Percentiles rank a stretch among this genome's conserved stretches.
Conservation (phyloP, 2,888 invertebrate genomes). For the Rhabditoides inermis region DNA sequence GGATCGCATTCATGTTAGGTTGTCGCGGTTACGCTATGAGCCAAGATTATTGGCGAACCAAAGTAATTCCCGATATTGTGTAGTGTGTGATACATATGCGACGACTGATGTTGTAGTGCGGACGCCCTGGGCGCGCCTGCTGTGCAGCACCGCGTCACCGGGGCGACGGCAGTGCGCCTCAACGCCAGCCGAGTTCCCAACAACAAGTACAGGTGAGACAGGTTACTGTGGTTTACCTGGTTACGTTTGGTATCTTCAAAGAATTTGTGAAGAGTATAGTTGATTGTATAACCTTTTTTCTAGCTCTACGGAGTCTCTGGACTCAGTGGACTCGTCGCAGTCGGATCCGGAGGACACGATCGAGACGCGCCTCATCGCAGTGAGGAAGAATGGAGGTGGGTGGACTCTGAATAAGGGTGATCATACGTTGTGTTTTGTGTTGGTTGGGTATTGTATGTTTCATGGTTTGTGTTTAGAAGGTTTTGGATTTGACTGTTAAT, state of each 20-base stretch:
- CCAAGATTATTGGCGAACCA: too few relatives aligned
- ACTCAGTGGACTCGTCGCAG: constrained; percentile 29
- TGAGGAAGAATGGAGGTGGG: neutral
- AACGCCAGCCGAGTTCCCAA: constrained; percentile 19
- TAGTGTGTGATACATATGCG: too few relatives aligned
- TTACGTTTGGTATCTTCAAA: neutral
- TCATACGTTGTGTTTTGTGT: neutral
- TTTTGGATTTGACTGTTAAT: too few relatives aligned
- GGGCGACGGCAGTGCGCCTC: constrained; percentile 40
- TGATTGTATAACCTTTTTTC: too few relatives aligned
- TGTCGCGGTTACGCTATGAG: too few relatives aligned
- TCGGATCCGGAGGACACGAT: constrained; percentile 42
- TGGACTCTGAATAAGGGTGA: neutral
- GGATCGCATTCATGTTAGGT: too few relatives aligned
- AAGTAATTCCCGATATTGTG: too few relatives aligned
- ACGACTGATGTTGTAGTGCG: too few relatives aligned
- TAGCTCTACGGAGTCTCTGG: constrained; percentile 30
- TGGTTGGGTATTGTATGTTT: neutral
- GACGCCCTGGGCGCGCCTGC: constrained; percentile 24
- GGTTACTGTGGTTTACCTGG: constrained; percentile 15
- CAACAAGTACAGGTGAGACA: constrained; percentile 21
- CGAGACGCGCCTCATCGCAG: constrained; percentile 42
- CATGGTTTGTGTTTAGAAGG: too few relatives aligned
- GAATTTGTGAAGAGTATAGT: neutral
- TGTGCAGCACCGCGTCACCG: constrained; percentile 40